Percentiles rank a stretch among this genome's conserved stretches.
phyloP scores from a whole-genome alignment of 2,113 vertebrate genomes.

The Triplophysa tibetana region DNA sequence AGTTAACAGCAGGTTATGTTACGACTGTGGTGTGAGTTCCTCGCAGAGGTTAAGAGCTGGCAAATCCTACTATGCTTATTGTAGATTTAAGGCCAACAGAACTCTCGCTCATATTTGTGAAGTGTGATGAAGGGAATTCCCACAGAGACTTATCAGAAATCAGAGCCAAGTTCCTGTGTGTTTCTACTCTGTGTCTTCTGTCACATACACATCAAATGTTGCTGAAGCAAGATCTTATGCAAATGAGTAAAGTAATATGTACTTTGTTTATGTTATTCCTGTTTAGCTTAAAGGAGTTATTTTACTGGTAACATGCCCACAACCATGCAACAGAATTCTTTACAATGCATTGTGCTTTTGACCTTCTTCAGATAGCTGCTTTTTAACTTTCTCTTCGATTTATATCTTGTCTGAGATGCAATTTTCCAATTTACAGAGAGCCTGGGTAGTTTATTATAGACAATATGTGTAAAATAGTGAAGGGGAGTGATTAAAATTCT shows the following conservation, averaged over 20 bases:
- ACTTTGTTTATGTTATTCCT: background rate
- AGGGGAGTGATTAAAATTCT: background rate
- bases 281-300: background rate
- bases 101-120: background rate
- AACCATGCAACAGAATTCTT: background rate
- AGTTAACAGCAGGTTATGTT: background rate
- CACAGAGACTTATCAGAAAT: slow-evolving; percentile 6
- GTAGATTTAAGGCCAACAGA: slow-evolving; percentile 16
- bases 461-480: background rate
- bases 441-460: background rate
- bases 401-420: background rate
- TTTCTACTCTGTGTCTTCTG: slow-evolving; percentile 9
- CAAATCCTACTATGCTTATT: slow-evolving; percentile 18
- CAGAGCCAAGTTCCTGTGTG: slow-evolving; percentile 16
- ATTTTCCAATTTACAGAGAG: background rate
- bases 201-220: background rate
- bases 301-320: background rate
- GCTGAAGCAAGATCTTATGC: background rate
- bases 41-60: slow-evolving; percentile 34
- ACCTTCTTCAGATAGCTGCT: background rate
- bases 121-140: slow-evolving; percentile 21
- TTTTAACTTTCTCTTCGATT: background rate
- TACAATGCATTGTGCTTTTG: background rate
- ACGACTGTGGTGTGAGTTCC: slow-evolving; percentile 19
- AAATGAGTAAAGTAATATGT: background rate